Base-by-base conservation (phyloP, 1,140 invertebrate genomes). In the Zeugodacus cucurbitae region DNA sequence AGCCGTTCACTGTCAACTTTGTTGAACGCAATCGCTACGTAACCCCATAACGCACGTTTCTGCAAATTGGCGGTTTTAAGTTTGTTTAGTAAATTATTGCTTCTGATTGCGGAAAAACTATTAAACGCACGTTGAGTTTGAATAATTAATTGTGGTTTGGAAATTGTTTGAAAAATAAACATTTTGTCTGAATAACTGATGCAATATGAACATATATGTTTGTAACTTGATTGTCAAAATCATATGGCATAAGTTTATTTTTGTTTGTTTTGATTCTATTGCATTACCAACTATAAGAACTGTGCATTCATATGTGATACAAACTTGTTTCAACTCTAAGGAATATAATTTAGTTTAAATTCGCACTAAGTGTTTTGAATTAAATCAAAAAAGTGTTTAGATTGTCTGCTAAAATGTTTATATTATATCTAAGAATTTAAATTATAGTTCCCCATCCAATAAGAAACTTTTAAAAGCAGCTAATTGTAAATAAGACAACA, bases 21-120 rank as follows among this genome's bases (percentile, higher is more conserved):
- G 58, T 93, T 93, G 67, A 93, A 93, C 6, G 93, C 93, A 22
- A 92, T 87, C 0, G 91, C 91, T 22, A 93, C 92, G 90, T 92
- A 93, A 2, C 90, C 91, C 92, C 92, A 93, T 8, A 93, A 3
- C 17, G 22, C 5, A n/a, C 59, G 87, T 7, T 22, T 41, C 20
- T 64, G 34, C 32, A 57, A 20, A 22, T 87, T 87, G 48, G 10
- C 34, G 34, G 3, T 37, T 29, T 32, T 14, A 74, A 74, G 11
- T 32, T 74, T 74, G 5, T 41, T 32, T 1, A 37, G 14, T 34
- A 20, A 32, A 22, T 37, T 1, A 0, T 2, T 37, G 20, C 8
- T 48, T 26, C n/a, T n/a, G 8, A 26, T 37, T n/a, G 17, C 4
- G 4, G 74, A 54, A 54, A 54, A 0, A 54, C 58, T 82, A n/a